These are phyloP conservation scores for Galbula dea DNA, from an alignment of 2,113 vertebrate species.

Conservation along the genomic window DNA sequence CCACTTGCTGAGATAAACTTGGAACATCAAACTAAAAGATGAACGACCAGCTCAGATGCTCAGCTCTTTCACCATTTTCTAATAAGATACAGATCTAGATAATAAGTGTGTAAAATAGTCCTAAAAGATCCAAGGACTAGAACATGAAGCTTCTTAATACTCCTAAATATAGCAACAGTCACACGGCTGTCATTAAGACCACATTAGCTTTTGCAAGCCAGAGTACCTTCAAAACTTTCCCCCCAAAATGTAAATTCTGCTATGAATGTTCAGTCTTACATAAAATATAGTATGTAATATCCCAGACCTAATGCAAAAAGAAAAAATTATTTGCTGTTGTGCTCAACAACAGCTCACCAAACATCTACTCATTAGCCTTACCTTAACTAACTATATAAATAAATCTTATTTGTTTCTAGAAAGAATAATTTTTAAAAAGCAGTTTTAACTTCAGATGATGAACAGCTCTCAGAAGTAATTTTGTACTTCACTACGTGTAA, in stretches of 20 bases:
- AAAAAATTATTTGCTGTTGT: background rate
- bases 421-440: background rate
- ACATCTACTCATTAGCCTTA: background rate
- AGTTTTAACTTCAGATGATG: background rate
- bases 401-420: background rate
- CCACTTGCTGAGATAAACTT: background rate
- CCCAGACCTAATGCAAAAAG: background rate
- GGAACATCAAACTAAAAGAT: background rate
- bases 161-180: constrained; percentile 37
- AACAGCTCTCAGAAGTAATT: background rate
- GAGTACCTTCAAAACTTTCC: background rate
- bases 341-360: background rate
- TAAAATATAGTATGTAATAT: background rate
- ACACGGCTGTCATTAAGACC: background rate
- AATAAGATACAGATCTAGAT: background rate
- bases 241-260: background rate
- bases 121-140: background rate
- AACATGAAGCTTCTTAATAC: constrained; percentile 34
- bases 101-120: background rate
- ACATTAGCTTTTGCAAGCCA: background rate
- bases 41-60: background rate
- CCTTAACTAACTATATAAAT: background rate
- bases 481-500: background rate
- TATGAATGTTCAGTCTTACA: background rate
- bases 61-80: background rate